A percentile compares a stretch with the other conserved stretches of the same genome.
Conservation (phyloP, 2,888 invertebrate genomes). For the Dryomyza anilis region DNA sequence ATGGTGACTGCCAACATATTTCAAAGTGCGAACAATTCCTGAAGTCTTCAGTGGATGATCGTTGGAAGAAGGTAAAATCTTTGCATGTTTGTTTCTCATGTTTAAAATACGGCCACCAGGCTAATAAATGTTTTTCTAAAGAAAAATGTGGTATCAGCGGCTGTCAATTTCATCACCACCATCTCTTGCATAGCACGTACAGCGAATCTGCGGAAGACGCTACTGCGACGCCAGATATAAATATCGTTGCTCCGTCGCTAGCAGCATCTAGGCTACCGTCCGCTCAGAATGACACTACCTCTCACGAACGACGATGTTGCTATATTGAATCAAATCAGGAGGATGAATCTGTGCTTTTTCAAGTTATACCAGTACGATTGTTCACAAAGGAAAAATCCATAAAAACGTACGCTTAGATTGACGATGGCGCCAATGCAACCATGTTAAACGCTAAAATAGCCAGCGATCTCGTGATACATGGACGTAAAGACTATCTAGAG, state of each 20-base stretch:
- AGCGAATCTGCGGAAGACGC: background rate
- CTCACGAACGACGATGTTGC: background rate
- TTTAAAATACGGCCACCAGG: too few species aligned
- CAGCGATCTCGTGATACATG: conserved; percentile 1
- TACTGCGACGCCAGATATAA: background rate
- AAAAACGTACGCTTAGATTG: conserved; percentile 16
- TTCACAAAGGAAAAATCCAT: background rate
- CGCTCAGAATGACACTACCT: background rate
- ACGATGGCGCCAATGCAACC: conserved; percentile 16
- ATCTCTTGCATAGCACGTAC: background rate
- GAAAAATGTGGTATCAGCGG: too few species aligned
- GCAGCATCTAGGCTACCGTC: too few species aligned
- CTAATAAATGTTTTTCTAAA: too few species aligned
- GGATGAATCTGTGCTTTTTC: background rate
- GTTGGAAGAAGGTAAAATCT: background rate
- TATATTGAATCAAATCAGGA: background rate
- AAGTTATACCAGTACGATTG: conserved; percentile 3
- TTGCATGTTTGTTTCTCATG: background rate
- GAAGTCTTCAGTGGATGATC: background rate
- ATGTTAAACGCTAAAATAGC: conserved; percentile 12
- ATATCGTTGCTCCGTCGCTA: too few species aligned
- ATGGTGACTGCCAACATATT: background rate
- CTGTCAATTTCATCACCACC: background rate
- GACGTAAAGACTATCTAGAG: background rate
- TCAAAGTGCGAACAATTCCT: background rate